These are phyloP conservation scores for Tromatobia lineatoria DNA, from an alignment of 2,888 invertebrate genomes.

Conservation along the genomic window DNA sequence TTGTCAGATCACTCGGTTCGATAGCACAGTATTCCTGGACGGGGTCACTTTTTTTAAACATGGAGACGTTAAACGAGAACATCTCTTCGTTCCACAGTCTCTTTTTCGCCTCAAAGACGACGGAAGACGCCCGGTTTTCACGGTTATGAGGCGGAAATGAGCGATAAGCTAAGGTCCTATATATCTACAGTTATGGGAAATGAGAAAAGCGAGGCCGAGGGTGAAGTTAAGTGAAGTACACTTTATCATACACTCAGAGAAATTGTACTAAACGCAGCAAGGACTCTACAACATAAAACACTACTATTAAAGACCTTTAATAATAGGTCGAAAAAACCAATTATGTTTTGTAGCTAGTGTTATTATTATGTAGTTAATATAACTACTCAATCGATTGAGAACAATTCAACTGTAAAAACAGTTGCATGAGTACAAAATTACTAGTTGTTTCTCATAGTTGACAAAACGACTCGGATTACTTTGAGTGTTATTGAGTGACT, in stretches of 20 bases:
- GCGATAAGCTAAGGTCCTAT: conserved; percentile 55
- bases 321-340: no score
- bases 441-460: no score
- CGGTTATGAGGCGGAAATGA: conserved; percentile 65
- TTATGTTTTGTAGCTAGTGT: no score
- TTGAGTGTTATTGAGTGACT: no score
- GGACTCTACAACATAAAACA: no score
- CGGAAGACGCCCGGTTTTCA: conserved; percentile 62
- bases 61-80: conserved; percentile 13
- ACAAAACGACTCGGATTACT: no score
- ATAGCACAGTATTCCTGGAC: conserved; percentile 45
- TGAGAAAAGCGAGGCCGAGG: not conserved
- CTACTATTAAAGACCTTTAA: no score
- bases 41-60: conserved; percentile 55
- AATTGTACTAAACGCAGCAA: no score
- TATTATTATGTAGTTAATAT: no score
- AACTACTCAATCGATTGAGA: no score
- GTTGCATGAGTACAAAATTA: no score
- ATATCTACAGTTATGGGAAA: conserved; percentile 27
- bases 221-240: not conserved
- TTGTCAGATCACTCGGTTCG: conserved; percentile 62
- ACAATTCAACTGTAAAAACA: no score
- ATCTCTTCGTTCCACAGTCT: conserved; percentile 33
- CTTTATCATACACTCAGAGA: not conserved
- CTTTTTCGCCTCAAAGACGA: conserved; percentile 60